These are phyloP conservation scores for Thunnus albacares DNA, from an alignment of 2,797 vertebrate species.

Conservation along the genomic window DNA sequence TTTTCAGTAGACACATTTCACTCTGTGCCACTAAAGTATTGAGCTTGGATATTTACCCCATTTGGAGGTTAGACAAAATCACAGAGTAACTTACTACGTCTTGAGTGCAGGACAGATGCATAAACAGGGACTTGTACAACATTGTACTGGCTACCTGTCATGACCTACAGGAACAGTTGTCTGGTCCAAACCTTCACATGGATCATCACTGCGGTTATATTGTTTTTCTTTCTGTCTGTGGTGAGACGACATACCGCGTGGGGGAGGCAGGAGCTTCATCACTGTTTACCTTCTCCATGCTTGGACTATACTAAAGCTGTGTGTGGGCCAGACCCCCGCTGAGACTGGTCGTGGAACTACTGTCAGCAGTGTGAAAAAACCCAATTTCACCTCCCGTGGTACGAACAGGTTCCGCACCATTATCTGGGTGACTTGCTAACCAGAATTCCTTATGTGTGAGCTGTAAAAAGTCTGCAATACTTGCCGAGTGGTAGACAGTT, in stretches of 20 bases:
- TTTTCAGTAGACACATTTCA: not conserved
- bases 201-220: conserved; percentile 71
- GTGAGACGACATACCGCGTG: conserved; percentile 59
- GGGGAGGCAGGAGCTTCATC: conserved; percentile 66
- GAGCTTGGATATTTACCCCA: not conserved
- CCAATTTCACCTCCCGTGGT: conserved; percentile 52
- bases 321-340: conserved; percentile 80
- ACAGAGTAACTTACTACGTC: conserved; percentile 5
- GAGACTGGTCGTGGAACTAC: conserved; percentile 61
- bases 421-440: conserved; percentile 74
- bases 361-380: conserved; percentile 69
- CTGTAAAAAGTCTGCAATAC: conserved; percentile 34
- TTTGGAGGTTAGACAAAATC: not conserved
- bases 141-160: conserved; percentile 61
- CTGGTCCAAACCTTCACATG: conserved; percentile 66
- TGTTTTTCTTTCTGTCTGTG: conserved; percentile 83
- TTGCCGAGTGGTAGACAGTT: conserved; percentile 32
- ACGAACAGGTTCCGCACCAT: conserved; percentile 76
- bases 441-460: conserved; percentile 67
- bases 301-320: conserved; percentile 70
- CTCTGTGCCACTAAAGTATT: not conserved
- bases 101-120: conserved; percentile 15
- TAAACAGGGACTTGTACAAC: conserved; percentile 5
- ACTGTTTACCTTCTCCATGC: conserved; percentile 79
- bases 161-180: conserved; percentile 56